These are phyloP conservation scores for Oligia latruncula DNA, from an alignment of 2,888 invertebrate genomes.

Conservation along the genomic window DNA sequence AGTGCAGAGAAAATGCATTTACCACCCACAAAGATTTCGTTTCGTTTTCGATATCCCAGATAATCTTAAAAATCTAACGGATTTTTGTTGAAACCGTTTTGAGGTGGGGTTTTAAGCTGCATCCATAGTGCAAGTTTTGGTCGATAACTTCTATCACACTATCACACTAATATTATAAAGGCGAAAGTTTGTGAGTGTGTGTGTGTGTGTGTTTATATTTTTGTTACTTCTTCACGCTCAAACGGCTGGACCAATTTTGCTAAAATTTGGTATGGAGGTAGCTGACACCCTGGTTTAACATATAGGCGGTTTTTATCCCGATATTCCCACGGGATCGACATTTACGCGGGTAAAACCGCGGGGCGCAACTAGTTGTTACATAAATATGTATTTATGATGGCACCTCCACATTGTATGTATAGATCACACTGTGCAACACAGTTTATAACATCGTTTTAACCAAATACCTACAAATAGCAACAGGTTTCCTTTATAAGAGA, in stretches of 20 bases:
- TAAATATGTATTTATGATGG: no score
- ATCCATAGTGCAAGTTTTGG: background rate
- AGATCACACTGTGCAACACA: background rate
- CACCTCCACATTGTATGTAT: background rate
- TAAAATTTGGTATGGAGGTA: no score
- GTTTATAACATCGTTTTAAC: background rate
- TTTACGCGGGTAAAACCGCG: no score
- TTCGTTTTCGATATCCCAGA: constrained; percentile 45
- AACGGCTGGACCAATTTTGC: no score
- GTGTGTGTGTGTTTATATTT: no score
- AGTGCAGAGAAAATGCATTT: constrained; percentile 42
- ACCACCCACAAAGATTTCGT: constrained; percentile 37
- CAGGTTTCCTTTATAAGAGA: constrained; percentile 25
- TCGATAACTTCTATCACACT: background rate
- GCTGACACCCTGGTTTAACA: no score
- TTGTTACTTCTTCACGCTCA: no score
- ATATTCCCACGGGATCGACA: no score
- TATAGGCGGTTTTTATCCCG: no score
- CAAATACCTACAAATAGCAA: constrained; percentile 27
- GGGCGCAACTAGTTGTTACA: no score
- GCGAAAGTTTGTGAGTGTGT: no score
- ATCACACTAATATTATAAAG: no score
- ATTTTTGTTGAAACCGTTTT: constrained; percentile 21
- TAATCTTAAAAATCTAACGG: constrained; percentile 20
- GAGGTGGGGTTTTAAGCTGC: background rate